Conservation (phyloP, 2,888 invertebrate genomes). For the Morpho achilles region DNA sequence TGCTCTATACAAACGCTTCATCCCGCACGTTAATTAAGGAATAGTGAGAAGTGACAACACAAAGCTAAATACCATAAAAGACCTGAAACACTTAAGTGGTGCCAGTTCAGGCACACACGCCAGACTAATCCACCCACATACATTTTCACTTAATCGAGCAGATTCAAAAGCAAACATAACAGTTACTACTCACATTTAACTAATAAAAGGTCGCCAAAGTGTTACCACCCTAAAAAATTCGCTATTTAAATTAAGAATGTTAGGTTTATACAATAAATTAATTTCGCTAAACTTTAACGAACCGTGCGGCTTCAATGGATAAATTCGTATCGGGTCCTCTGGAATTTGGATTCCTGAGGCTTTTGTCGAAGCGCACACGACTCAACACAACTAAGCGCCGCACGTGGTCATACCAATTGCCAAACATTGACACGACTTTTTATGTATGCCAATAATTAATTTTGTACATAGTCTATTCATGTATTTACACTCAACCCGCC, state of each 20-base stretch:
- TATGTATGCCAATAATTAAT: slow-evolving; percentile 40
- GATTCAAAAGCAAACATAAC: slow-evolving; percentile 65
- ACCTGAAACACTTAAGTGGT: slow-evolving; percentile 19
- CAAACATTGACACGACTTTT: slow-evolving; percentile 41
- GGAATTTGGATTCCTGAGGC: slow-evolving; percentile 36
- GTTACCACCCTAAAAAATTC: slow-evolving; percentile 73
- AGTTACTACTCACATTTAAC: slow-evolving; percentile 61
- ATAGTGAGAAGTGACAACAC: slow-evolving; percentile 19
- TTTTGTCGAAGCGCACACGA: slow-evolving; percentile 46
- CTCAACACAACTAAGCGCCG: slow-evolving; percentile 48
- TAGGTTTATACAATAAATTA: slow-evolving; percentile 51
- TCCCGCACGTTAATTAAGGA: slow-evolving; percentile 7
- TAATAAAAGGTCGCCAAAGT: slow-evolving; percentile 62
- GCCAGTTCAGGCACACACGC: slow-evolving; percentile 8
- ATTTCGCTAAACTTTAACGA: slow-evolving; percentile 52
- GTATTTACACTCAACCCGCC: slow-evolving; percentile 74
- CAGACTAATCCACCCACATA: slow-evolving; percentile 17
- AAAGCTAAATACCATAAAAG: slow-evolving; percentile 22
- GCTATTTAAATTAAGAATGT: slow-evolving; percentile 55
- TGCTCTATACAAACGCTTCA: slow-evolving; percentile 1
- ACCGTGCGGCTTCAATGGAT: slow-evolving; percentile 48
- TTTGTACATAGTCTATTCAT: slow-evolving; percentile 44
- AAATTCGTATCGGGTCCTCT: slow-evolving; percentile 57
- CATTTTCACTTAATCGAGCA: slow-evolving; percentile 13
- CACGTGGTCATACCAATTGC: slow-evolving; percentile 69